Conservation (phyloP, 2,888 invertebrate genomes). For the Erebia palarica region DNA sequence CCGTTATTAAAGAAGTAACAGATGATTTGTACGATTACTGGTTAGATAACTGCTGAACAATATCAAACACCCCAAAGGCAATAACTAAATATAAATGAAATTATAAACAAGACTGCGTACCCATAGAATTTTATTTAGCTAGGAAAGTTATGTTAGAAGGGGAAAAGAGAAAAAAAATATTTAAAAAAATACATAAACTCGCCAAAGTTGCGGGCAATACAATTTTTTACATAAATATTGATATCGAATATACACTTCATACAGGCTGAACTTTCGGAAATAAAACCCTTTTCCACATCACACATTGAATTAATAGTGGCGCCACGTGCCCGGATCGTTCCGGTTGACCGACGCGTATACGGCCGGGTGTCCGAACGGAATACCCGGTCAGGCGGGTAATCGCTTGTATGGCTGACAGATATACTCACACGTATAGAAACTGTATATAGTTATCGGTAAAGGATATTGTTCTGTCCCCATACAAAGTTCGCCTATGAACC, state of each 20-base stretch:
- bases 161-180: background rate
- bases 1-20: no score
- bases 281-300: constrained; percentile 4
- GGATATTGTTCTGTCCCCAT: no score
- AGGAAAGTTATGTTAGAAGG: no score
- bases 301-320: constrained; percentile 29
- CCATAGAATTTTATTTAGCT: no score
- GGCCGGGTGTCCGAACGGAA: constrained; percentile 42
- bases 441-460: background rate
- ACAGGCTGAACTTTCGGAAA: constrained; percentile 6
- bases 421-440: constrained; percentile 2
- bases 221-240: background rate
- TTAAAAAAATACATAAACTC: background rate
- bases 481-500: no score
- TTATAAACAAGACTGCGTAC: no score
- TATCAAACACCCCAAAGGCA: no score
- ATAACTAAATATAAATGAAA: no score
- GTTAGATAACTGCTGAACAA: no score
- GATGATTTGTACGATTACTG: no score
- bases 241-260: background rate
- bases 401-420: constrained; percentile 20
- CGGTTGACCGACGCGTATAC: constrained; percentile 46
- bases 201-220: background rate
- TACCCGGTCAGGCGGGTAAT: constrained; percentile 32
- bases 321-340: constrained; percentile 33